Evolutionary conservation across 2,888 invertebrate species (phyloP).

Genomic region (Apamea monoglypha): DNA sequence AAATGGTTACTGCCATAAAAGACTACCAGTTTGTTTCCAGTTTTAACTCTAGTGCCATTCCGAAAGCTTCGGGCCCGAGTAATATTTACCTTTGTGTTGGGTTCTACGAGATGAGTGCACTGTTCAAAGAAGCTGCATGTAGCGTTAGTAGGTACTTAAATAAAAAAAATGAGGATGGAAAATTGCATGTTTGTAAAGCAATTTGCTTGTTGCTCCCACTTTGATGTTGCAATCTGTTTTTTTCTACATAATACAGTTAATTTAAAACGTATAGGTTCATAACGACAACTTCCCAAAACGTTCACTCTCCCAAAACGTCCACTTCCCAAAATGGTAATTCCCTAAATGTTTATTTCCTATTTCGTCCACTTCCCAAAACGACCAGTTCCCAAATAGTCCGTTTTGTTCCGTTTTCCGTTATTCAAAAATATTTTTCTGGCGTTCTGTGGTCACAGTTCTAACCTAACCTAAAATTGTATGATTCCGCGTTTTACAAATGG

Average conservation of each 20-base stretch:
- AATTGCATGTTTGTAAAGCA: slow-evolving; percentile 16
- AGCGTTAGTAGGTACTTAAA: slow-evolving; percentile 6
- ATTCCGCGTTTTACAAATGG: no score
- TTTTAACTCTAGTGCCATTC: slow-evolving; percentile 51
- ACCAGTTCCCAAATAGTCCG: no score
- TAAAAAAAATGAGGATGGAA: slow-evolving; percentile 14
- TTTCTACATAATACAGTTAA: not conserved
- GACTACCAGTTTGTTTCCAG: slow-evolving; percentile 51
- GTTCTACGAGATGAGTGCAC: slow-evolving; percentile 28
- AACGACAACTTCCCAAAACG: no score
- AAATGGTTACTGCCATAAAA: slow-evolving; percentile 57
- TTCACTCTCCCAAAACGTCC: no score
- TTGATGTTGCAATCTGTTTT: slow-evolving; percentile 28
- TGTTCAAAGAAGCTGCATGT: slow-evolving; percentile 23
- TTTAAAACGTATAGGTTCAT: no score
- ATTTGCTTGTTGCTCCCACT: slow-evolving; percentile 10
- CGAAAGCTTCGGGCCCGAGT: slow-evolving; percentile 34
- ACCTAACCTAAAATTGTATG: no score
- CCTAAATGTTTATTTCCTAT: no score
- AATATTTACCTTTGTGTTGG: slow-evolving; percentile 39
- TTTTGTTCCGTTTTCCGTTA: no score
- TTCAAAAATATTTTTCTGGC: no score
- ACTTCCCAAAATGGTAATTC: no score
- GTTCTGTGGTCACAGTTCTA: no score
- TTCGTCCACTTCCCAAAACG: no score